Percentiles rank a stretch among this genome's conserved stretches.
phyloP scores from a whole-genome alignment of 1,140 invertebrate species.

The Danaus melanippus region DNA sequence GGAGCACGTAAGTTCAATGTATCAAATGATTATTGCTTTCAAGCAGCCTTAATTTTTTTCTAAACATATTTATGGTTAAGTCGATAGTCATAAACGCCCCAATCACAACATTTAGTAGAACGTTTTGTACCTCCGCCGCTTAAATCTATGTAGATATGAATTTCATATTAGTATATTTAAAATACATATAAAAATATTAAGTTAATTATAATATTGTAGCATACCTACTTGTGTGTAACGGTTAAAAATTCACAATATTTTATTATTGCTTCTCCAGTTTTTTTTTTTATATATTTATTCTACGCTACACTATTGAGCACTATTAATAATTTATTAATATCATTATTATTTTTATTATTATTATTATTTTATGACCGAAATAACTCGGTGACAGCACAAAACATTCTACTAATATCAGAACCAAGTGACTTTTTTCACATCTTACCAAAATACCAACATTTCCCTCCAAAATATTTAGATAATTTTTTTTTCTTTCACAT shows the following conservation, averaged over 20 bases:
- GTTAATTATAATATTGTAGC: constrained; percentile 55
- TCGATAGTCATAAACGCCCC: constrained; percentile 35
- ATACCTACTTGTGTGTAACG: constrained; percentile 41
- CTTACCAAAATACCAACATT: constrained; percentile 46
- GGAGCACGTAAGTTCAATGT: constrained; percentile 7
- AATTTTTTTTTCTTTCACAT: constrained; percentile 32
- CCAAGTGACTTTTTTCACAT: constrained; percentile 33
- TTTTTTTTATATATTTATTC: constrained; percentile 35
- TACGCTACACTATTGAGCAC: constrained; percentile 67
- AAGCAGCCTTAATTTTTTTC: constrained; percentile 15
- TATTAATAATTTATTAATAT: constrained; percentile 52
- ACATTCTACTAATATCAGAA: constrained; percentile 54
- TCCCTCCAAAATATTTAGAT: constrained; percentile 64
- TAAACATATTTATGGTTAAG: constrained; percentile 10
- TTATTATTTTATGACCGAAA: constrained; percentile 42
- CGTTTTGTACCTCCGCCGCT: constrained; percentile 54
- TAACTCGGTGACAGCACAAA: constrained; percentile 47
- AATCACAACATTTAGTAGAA: constrained; percentile 52
- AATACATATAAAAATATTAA: constrained; percentile 72
- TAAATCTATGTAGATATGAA: constrained; percentile 70
- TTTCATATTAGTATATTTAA: constrained; percentile 61
- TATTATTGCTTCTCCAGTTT: constrained; percentile 62
- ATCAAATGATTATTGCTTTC: constrained; percentile 22
- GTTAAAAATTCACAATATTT: constrained; percentile 56
- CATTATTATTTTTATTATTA: constrained; percentile 48